A percentile compares a stretch with the other conserved stretches of the same genome.
phyloP scores from a whole-genome alignment of 2,797 vertebrate species.

The Neomorphus geoffroyi region DNA sequence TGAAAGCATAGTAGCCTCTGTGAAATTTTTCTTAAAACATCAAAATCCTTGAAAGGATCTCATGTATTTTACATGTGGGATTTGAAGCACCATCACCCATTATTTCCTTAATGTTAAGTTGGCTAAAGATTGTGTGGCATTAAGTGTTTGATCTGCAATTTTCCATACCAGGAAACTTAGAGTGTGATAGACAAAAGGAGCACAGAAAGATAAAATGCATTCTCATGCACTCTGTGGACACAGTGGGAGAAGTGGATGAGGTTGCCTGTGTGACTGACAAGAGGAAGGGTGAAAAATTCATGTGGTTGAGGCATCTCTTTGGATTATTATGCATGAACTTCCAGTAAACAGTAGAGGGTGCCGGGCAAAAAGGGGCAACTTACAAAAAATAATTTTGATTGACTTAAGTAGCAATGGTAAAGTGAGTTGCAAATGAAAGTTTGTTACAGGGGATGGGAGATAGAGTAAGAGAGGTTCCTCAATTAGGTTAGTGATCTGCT shows the following conservation, averaged over 20 bases:
- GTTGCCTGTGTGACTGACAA: neutral
- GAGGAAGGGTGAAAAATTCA: too few relatives aligned
- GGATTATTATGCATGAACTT: neutral
- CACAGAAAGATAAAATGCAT: neutral
- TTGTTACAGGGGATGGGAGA: too few relatives aligned
- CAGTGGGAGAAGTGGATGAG: neutral
- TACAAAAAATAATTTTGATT: neutral
- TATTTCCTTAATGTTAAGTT: neutral
- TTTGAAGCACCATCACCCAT: neutral
- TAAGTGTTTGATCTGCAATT: neutral
- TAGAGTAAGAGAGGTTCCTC: too few relatives aligned
- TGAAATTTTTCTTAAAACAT: neutral
- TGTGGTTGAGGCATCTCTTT: neutral
- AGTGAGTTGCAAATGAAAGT: neutral
- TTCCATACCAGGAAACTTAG: neutral
- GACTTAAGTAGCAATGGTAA: neutral
- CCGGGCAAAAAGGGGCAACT: neutral
- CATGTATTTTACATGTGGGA: neutral
- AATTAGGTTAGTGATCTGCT: too few relatives aligned
- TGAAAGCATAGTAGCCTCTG: neutral
- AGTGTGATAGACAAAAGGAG: neutral
- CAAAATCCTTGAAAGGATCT: neutral
- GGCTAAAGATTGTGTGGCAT: neutral
- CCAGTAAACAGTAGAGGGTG: neutral
- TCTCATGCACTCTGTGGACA: neutral